Evolutionary conservation across 2,113 vertebrate genomes (phyloP), one percentile per base, ranked within the genome.

Genomic region (Syngnathoides biaculeatus): DNA sequence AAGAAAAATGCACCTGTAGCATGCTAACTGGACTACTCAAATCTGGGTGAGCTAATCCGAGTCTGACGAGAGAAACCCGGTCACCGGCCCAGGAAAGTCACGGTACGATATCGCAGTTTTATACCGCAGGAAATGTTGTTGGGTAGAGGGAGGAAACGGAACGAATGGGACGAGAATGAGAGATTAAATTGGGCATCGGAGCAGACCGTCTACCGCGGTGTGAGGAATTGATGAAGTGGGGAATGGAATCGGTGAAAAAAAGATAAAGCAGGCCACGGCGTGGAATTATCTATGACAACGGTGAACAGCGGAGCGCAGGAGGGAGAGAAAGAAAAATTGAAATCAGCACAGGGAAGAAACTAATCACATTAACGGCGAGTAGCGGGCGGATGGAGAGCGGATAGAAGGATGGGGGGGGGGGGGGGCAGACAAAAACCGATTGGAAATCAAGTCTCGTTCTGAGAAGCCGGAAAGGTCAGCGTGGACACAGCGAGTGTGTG

Each of bases 391-490:
- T 45, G 42, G 56, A 48, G 67, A 58, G 61, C 63, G 64, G 50
- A 58, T 53, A 52, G 53, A 56, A 63, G 68, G 69, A 68, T 68
- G 65, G 55, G 68, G 73, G 71, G n/a, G n/a, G n/a, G n/a, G n/a
- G n/a, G n/a, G n/a, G n/a, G n/a, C 76, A 83, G 80, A 85, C 84
- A 78, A 84, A 75, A 79, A 83, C 78, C 39, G 74, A 85, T 89
- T 85, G 82, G 87, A 89, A 89, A 88, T 84, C 84, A 85, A 84
- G 89, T 87, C 87, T 84, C 72, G 79, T 84, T 83, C 69, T 45
- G 77, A 22, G 30, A 87, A 86, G 80, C 80, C 75, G 60, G 40
- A 84, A 86, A 89, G 86, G 88, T 89, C 88, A 85, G 71, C 24
- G 22, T 82, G 84, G 86, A 79, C 78, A 76, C 64, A 27, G 78